Evolutionary conservation across 1,140 invertebrate species (phyloP).

Genomic region (Neodiprion lecontei): DNA sequence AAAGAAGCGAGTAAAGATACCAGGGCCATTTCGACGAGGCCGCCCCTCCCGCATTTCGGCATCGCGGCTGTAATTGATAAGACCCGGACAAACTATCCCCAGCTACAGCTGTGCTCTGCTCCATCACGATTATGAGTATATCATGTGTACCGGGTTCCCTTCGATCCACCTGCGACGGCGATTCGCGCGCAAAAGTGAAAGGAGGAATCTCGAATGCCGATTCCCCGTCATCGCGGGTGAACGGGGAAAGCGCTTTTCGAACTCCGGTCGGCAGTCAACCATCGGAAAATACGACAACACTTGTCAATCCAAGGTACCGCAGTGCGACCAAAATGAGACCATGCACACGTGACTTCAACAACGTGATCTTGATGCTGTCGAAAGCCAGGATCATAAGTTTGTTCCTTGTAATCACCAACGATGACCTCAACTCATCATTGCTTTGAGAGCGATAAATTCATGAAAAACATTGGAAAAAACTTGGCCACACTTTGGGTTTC

Average conservation of each 20-base stretch:
- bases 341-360: no score
- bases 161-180: not conserved
- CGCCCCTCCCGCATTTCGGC: not conserved
- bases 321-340: no score
- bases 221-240: conserved; percentile 9
- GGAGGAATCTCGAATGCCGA: not conserved
- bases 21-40: not conserved
- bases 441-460: no score
- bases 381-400: no score
- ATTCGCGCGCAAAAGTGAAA: not conserved
- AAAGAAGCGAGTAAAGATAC: conserved; percentile 39
- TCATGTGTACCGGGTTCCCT: not conserved
- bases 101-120: not conserved
- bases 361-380: no score
- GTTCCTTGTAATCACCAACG: no score
- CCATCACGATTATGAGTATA: not conserved
- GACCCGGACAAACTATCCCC: conserved; percentile 2
- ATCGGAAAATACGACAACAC: no score
- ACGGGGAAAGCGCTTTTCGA: not conserved
- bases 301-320: no score
- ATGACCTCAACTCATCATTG: no score
- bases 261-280: not conserved
- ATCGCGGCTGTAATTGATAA: conserved; percentile 5
- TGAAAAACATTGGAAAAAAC: no score
- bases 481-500: no score